These are phyloP conservation scores for Lethrus apterus DNA, from an alignment of 1,140 invertebrate species.

Conservation along the genomic window DNA sequence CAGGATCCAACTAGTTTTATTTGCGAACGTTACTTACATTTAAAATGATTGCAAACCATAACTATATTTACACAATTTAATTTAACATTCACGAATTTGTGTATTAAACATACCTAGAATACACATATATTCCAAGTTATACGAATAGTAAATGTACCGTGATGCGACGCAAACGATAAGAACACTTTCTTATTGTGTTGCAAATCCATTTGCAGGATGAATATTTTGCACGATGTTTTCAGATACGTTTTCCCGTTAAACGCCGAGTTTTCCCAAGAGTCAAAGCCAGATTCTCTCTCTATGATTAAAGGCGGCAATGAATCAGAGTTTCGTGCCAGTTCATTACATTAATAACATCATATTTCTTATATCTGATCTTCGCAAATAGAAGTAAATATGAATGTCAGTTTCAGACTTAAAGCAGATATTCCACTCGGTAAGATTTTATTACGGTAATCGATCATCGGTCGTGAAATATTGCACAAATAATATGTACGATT, in stretches of 20 bases:
- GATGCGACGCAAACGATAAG: not conserved
- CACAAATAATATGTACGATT: too few relatives aligned
- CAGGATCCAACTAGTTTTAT: too few relatives aligned
- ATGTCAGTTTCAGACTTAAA: conserved; percentile 2
- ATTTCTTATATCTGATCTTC: conserved; percentile 18
- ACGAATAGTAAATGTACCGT: too few relatives aligned
- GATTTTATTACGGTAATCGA: not conserved
- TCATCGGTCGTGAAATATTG: too few relatives aligned
- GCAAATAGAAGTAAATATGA: not conserved
- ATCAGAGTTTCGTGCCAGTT: conserved; percentile 19
- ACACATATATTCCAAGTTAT: too few relatives aligned
- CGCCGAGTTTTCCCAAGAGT: conserved; percentile 19
- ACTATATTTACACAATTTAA: too few relatives aligned
- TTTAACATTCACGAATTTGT: too few relatives aligned
- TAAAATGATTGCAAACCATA: too few relatives aligned
- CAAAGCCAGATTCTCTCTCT: conserved; percentile 16
- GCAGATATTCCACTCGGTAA: conserved; percentile 6
- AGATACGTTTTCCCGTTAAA: conserved; percentile 14
- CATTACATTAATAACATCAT: conserved; percentile 25
- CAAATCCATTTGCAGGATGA: conserved; percentile 8
- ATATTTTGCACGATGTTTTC: not conserved
- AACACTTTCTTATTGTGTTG: not conserved
- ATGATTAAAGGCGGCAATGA: conserved; percentile 19
- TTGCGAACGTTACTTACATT: too few relatives aligned
- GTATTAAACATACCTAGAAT: too few relatives aligned